Evolutionary conservation across 2,113 vertebrate species (phyloP), one percentile per base, ranked within the genome.

Genomic region (Lagopus leucura): DNA sequence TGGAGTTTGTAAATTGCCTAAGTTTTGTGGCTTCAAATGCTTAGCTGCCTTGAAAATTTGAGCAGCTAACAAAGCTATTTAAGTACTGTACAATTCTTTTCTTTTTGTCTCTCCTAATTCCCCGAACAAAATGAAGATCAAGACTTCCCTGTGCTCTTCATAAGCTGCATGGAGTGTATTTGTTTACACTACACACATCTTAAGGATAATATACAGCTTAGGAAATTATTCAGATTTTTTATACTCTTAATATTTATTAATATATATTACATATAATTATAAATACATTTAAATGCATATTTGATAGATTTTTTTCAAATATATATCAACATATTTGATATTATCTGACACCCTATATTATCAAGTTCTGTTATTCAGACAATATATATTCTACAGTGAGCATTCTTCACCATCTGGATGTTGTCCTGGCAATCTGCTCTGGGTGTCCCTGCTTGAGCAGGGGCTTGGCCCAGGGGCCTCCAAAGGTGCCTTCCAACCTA

Each of bases 1-100:
- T 90, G 38, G 45, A 90, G 92, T 95, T 93, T 96, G 94, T 73
- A 95, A 96, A 94, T 94, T 95, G 84, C 81, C 86, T 85, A 82
- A 89, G 48, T 83, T 66, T 69, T 0, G 0, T 89, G 71, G 90
- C 73, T 93, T 92, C 75, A 88, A 83, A 58, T 40, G 61, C 50
- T 89, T 66, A 74, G 85, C 43, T 92, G 79, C 52, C 67, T 94
- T 90, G 69, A 91, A 91, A 86, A 91, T 88, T 3, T 74, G 57
- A 95, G 47, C 34, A 77, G 73, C 52, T 80, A 80, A 63, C 32
- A 15, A 6, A 80, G 38, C 38, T 89, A 30, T 93, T 82, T 77
- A 77, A 92, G 57, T 65, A 19, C 45, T 80, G 22, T 60, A 6
- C 48, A 52, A 47, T 71, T 15, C 22, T 74, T 70, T 47, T 55